These are phyloP conservation scores for Etheostoma spectabile DNA, from an alignment of 2,113 vertebrate genomes.

Conservation along the genomic window DNA sequence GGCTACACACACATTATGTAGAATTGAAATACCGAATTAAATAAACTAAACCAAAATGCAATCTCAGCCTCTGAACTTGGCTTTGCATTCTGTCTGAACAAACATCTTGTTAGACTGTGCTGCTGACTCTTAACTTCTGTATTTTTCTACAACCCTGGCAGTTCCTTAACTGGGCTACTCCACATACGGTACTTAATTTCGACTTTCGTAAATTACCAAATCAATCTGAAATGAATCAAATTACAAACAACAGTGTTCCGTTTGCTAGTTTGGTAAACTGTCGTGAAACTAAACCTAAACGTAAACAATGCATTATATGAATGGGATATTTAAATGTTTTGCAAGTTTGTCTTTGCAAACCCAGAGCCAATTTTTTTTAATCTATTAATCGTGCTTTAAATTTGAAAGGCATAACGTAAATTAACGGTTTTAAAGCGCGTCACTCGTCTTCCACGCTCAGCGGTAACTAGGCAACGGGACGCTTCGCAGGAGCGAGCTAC, in stretches of 20 bases:
- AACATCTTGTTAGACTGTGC: not conserved
- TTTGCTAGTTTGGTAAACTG: not conserved
- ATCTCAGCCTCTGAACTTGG: not conserved
- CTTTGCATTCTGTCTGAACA: not conserved
- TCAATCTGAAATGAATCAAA: not conserved
- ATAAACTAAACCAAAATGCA: not conserved
- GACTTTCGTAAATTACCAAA: not conserved
- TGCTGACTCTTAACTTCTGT: not conserved
- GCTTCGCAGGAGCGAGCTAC: not conserved
- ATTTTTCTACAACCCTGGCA: not conserved
- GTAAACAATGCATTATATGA: not conserved
- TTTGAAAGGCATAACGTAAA: not conserved
- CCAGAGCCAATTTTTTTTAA: no score
- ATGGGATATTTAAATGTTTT: not conserved
- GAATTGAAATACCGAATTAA: not conserved
- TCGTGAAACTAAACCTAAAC: not conserved
- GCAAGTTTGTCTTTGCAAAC: not conserved
- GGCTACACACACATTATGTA: not conserved
- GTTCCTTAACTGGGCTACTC: not conserved
- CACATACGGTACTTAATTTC: not conserved
- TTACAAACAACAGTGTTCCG: not conserved
- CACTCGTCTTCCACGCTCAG: not conserved
- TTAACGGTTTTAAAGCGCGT: not conserved
- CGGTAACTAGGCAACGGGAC: conserved; percentile 77
- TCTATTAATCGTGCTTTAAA: conserved; percentile 8